These are phyloP conservation scores for Calypte anna DNA, from an alignment of 2,113 vertebrate genomes.

Conservation along the genomic window DNA sequence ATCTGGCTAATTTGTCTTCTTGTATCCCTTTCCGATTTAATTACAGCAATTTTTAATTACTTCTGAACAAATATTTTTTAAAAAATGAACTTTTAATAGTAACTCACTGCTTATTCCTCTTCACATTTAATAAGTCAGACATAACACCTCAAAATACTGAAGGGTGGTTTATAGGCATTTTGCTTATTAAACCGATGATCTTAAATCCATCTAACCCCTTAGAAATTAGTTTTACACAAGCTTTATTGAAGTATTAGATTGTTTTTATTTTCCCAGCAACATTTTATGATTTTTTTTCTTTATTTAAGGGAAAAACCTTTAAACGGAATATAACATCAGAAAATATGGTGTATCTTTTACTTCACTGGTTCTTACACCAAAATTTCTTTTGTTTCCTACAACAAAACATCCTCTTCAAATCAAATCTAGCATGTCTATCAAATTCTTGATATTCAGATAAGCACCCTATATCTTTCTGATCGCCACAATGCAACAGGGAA, in stretches of 20 bases:
- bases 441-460: not conserved
- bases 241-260: not conserved
- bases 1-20: not conserved
- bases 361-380: not conserved
- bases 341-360: conserved; percentile 19
- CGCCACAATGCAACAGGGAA: not conserved
- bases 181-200: not conserved
- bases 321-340: conserved; percentile 4
- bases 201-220: not conserved
- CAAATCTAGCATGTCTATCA: not conserved
- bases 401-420: not conserved
- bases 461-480: not conserved
- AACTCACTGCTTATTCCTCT: not conserved
- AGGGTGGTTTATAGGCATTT: not conserved
- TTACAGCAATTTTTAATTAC: not conserved
- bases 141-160: not conserved
- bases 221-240: not conserved
- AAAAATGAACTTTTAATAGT: not conserved
- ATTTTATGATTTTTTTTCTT: not conserved
- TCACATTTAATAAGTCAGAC: not conserved
- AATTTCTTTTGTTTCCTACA: conserved; percentile 14
- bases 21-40: not conserved
- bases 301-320: conserved; percentile 32
- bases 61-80: conserved; percentile 3
- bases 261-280: not conserved